Conservation (phyloP, 1,140 invertebrate species). For the Drosophila takahashii region DNA sequence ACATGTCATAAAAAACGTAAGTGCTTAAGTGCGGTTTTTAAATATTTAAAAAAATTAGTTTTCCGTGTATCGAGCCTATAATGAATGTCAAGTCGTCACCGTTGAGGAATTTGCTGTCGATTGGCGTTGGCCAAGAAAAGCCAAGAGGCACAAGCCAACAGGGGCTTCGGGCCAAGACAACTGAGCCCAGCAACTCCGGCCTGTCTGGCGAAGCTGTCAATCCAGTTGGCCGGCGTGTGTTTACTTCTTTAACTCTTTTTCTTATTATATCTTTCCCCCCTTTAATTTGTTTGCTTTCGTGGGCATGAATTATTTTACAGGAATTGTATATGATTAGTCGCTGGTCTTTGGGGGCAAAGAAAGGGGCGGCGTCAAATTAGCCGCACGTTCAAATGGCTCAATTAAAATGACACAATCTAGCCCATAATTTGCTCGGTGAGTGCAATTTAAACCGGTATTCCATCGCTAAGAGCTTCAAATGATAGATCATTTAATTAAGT, state of each 20-base stretch:
- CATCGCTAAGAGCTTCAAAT: conserved; percentile 6
- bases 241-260: conserved; percentile 39
- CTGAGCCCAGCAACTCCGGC: conserved; percentile 40
- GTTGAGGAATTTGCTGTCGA: conserved; percentile 65
- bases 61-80: conserved; percentile 19
- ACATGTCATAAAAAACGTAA: neutral
- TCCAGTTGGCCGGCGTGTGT: conserved; percentile 59
- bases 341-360: conserved; percentile 11
- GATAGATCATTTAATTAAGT: conserved; percentile 42
- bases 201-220: conserved; percentile 78
- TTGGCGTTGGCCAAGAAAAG: conserved; percentile 38
- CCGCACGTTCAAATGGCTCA: conserved; percentile 59
- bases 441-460: conserved; percentile 29
- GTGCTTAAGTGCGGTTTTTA: neutral
- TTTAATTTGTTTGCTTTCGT: conserved; percentile 57
- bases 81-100: conserved; percentile 74
- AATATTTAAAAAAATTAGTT: neutral
- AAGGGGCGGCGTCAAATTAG: conserved; percentile 25
- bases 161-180: conserved; percentile 15
- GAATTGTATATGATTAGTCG: conserved; percentile 75
- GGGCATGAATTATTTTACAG: conserved; percentile 64
- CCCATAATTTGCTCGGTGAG: conserved; percentile 17
- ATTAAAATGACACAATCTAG: conserved; percentile 66
- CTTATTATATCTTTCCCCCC: neutral
- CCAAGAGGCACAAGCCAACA: conserved; percentile 43